Evolutionary conservation across 2,113 vertebrate genomes (phyloP), one percentile per base, ranked within the genome.

Genomic region (Todiramphus saurophagus): DNA sequence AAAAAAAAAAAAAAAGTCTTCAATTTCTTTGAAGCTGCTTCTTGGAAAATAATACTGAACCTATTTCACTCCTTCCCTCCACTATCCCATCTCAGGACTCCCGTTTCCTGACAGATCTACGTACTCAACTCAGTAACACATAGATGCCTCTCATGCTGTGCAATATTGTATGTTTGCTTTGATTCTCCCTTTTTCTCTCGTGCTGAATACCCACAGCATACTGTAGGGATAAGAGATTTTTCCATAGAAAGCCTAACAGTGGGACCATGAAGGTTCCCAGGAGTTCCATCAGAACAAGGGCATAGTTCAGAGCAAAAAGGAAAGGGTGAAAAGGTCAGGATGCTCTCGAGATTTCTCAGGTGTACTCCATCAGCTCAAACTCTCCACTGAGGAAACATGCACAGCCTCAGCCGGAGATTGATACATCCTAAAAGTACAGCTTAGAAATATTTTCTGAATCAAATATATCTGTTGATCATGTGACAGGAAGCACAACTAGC

Each of bases 391-490:
- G 27, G 53, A 58, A 56, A 37, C 28, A 76, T 4, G 15, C 5
- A 39, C 33, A 63, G 62, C 12, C 78, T 83, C 72, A n/a, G 58
- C 9, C 75, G 4, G 20, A 62, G 19, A 35, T 59, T 18, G 41
- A 60, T 27, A 56, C 20, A 48, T 58, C n/a, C 77, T 82, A 33
- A 70, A 89, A 81, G 21, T 27, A 44, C 31, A 63, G 19, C 33
- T 80, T 79, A n/a, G n/a, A n/a, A n/a, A n/a, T n/a, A n/a, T n/a
- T n/a, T n/a, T n/a, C n/a, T n/a, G n/a, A n/a, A n/a, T n/a, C n/a
- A n/a, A n/a, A n/a, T n/a, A n/a, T n/a, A 31, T 37, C 63, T 81
- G 16, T 60, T 1, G 2, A 68, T 56, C 23, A 37, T 0, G 1
- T 16, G 55, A 79, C 8, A 18, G 21, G 7, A 59, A 50, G 35